A percentile compares a stretch with the other conserved stretches of the same genome.
phyloP scores from a whole-genome alignment of 2,113 vertebrate species.

The Cephalopterus ornatus region DNA sequence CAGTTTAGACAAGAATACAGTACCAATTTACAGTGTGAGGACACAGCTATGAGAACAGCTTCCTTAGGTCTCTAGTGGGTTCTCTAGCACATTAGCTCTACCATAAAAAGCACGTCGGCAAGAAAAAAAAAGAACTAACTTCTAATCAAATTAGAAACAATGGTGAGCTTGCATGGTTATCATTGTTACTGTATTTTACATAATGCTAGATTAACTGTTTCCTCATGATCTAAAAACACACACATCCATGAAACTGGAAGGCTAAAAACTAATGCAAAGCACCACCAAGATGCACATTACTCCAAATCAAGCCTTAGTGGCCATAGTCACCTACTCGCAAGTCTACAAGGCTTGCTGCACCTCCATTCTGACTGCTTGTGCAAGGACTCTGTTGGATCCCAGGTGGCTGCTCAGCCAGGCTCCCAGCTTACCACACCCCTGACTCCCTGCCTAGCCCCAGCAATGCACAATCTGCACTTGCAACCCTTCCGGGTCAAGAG shows the following conservation, averaged over 20 bases:
- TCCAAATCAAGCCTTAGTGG: not conserved
- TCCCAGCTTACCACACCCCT: not conserved
- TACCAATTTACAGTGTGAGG: no score
- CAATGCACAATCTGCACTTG: no score
- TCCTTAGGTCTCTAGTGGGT: not conserved
- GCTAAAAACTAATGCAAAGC: not conserved
- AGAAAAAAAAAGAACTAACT: not conserved
- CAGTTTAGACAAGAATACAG: not conserved
- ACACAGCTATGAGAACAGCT: not conserved
- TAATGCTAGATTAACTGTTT: not conserved
- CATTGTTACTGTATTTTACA: not conserved
- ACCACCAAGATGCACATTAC: accelerated
- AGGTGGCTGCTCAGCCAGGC: not conserved
- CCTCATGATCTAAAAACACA: not conserved
- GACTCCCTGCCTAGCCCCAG: not conserved
- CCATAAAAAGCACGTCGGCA: not conserved
- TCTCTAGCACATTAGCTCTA: not conserved
- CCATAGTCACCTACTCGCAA: not conserved
- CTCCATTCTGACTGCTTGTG: not conserved
- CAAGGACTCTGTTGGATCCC: not conserved
- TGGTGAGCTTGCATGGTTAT: not conserved
- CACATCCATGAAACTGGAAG: not conserved
- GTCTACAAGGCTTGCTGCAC: no score
- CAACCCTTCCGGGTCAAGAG: not conserved
- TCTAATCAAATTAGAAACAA: not conserved